Evolutionary conservation across 2,113 vertebrate genomes (phyloP).

Genomic region (Isurus oxyrinchus): DNA sequence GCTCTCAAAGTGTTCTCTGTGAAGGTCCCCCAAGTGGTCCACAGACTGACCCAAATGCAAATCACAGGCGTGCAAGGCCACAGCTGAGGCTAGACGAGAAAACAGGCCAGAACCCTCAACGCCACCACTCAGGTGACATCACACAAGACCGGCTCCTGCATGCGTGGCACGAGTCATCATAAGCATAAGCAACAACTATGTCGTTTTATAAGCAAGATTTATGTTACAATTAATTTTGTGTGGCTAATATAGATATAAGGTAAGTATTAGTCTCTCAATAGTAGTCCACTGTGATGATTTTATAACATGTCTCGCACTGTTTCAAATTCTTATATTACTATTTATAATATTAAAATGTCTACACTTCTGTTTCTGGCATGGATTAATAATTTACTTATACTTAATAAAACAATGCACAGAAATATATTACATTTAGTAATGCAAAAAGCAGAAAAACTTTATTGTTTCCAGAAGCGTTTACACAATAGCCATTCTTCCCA

Average conservation of each 20-base stretch:
- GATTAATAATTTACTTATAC: background rate
- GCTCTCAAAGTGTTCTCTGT: background rate
- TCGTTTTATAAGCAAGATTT: background rate
- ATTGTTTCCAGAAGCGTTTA: background rate
- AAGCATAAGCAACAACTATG: background rate
- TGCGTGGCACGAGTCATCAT: background rate
- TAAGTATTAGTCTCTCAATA: background rate
- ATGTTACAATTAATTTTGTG: background rate
- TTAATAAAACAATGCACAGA: background rate
- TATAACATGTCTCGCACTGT: background rate
- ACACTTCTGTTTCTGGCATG: background rate
- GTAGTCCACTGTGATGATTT: background rate
- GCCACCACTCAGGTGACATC: too few species aligned
- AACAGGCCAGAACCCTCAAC: background rate
- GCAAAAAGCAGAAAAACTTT: background rate
- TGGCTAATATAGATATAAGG: background rate
- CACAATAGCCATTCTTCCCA: background rate
- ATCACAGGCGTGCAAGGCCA: background rate
- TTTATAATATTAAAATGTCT: background rate
- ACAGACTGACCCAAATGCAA: background rate
- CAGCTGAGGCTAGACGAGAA: background rate
- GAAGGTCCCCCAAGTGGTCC: background rate
- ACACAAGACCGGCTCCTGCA: background rate
- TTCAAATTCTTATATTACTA: background rate
- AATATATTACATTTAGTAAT: background rate